Percentiles rank a stretch among this genome's conserved stretches.
Evolutionary conservation across 2,888 invertebrate species (phyloP).

Genomic region (Plemyria rubiginata): DNA sequence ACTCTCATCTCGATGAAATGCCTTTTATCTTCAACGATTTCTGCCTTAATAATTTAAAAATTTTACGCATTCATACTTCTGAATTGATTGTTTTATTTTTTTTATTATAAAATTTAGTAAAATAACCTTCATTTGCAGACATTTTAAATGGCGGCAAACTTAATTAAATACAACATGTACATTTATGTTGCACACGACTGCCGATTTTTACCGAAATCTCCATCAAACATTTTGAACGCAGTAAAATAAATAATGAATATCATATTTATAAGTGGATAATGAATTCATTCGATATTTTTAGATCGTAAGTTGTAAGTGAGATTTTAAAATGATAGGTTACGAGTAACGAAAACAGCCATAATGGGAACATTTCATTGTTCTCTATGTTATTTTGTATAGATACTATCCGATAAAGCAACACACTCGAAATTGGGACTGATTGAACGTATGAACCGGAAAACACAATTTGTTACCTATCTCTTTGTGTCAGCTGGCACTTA

Average conservation of each 20-base stretch:
- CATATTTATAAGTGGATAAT: too few relatives aligned
- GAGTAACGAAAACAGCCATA: constrained; percentile 59
- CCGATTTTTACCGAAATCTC: too few relatives aligned
- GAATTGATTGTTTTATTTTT: too few relatives aligned
- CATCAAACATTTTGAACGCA: too few relatives aligned
- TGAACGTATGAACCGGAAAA: constrained; percentile 40
- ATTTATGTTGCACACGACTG: too few relatives aligned
- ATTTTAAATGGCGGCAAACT: too few relatives aligned
- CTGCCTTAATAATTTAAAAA: constrained; percentile 16
- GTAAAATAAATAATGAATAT: too few relatives aligned
- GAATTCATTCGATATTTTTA: not conserved
- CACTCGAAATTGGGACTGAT: constrained; percentile 72
- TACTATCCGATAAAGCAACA: constrained; percentile 76
- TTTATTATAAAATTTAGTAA: too few relatives aligned
- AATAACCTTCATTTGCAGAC: too few relatives aligned
- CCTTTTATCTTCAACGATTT: constrained; percentile 63
- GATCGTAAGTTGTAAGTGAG: constrained; percentile 58
- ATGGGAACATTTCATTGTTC: constrained; percentile 77
- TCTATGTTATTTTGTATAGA: constrained; percentile 68
- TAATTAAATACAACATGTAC: too few relatives aligned
- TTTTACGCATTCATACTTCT: constrained; percentile 7
- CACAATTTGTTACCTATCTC: constrained; percentile 28
- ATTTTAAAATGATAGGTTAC: constrained; percentile 56
- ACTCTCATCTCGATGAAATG: constrained; percentile 50
- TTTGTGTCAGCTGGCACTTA: constrained; percentile 17